Percentiles rank a stretch among this genome's conserved stretches.
These are phyloP conservation scores for Daboia siamensis DNA, from an alignment of 2,113 vertebrate species.

Conservation along the genomic window DNA sequence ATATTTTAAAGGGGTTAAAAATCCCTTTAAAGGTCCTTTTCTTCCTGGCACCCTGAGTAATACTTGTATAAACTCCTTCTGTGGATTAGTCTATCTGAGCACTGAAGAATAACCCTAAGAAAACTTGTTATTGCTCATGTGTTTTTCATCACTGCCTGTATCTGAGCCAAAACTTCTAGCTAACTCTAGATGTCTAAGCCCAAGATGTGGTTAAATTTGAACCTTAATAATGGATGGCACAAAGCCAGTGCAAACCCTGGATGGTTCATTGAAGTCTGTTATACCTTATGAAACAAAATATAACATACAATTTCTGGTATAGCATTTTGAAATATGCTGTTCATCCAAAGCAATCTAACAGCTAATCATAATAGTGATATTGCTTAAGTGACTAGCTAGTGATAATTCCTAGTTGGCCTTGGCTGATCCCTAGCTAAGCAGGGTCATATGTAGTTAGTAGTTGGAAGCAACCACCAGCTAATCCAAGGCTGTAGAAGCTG, in stretches of 20 bases:
- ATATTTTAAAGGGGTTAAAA: slow-evolving; percentile 29
- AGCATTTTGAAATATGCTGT: background rate
- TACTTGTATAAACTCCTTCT: slow-evolving; percentile 76
- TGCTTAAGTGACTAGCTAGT: background rate
- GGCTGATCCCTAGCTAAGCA: background rate
- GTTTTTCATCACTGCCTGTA: slow-evolving; percentile 91
- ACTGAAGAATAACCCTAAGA: slow-evolving; percentile 78
- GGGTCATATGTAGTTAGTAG: background rate
- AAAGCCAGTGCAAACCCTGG: slow-evolving; percentile 63
- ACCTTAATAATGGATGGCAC: slow-evolving; percentile 74
- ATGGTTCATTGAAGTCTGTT: slow-evolving; percentile 63
- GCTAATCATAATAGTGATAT: background rate
- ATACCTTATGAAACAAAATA: slow-evolving; percentile 20
- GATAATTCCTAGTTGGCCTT: background rate
- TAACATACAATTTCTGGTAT: slow-evolving; percentile 15
- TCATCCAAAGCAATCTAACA: slow-evolving; percentile 1
- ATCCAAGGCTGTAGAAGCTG: background rate
- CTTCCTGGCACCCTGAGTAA: slow-evolving; percentile 74
- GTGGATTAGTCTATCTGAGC: slow-evolving; percentile 80
- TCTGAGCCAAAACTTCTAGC: slow-evolving; percentile 79
- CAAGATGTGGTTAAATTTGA: slow-evolving; percentile 70
- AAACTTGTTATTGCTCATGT: slow-evolving; percentile 84
- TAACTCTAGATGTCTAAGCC: slow-evolving; percentile 77
- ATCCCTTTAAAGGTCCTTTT: slow-evolving; percentile 58
- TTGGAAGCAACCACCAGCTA: background rate